phyloP scores from a whole-genome alignment of 2,113 vertebrate species.

The Bettongia penicillata region DNA sequence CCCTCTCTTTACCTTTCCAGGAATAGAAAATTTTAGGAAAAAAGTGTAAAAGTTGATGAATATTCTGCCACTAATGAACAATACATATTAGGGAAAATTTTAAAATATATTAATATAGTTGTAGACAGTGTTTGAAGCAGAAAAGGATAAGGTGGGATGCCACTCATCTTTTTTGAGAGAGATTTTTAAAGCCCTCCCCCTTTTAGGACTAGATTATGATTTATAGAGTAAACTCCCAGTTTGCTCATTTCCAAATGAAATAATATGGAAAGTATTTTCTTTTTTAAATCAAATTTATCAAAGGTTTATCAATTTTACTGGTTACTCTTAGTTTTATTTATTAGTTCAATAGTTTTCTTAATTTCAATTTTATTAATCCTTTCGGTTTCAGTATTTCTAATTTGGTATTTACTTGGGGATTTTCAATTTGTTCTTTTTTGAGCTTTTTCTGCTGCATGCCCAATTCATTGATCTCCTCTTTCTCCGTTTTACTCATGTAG shows the following conservation, averaged over 20 bases:
- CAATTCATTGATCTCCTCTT: too few relatives aligned
- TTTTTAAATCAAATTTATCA: not conserved
- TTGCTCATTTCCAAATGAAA: constrained; percentile 74
- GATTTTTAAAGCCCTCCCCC: not conserved
- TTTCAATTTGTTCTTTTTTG: too few relatives aligned
- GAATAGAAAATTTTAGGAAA: not conserved
- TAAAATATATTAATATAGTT: not conserved
- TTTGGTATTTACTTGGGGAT: too few relatives aligned
- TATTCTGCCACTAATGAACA: not conserved
- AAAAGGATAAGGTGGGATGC: not conserved
- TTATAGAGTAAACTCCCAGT: not conserved
- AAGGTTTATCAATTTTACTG: too few relatives aligned
- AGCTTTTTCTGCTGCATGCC: too few relatives aligned
- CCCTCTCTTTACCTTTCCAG: not conserved
- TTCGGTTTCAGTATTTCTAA: too few relatives aligned
- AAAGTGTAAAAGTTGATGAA: not conserved
- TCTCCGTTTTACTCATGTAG: too few relatives aligned
- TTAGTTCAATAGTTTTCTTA: too few relatives aligned
- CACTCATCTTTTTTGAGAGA: not conserved
- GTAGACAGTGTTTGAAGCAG: not conserved
- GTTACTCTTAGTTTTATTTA: too few relatives aligned
- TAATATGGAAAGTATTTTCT: constrained; percentile 68
- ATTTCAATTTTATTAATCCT: too few relatives aligned
- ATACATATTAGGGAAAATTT: not conserved
- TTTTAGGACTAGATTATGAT: not conserved